Conservation (phyloP, 2,113 vertebrate genomes). For the Pipa parva region DNA sequence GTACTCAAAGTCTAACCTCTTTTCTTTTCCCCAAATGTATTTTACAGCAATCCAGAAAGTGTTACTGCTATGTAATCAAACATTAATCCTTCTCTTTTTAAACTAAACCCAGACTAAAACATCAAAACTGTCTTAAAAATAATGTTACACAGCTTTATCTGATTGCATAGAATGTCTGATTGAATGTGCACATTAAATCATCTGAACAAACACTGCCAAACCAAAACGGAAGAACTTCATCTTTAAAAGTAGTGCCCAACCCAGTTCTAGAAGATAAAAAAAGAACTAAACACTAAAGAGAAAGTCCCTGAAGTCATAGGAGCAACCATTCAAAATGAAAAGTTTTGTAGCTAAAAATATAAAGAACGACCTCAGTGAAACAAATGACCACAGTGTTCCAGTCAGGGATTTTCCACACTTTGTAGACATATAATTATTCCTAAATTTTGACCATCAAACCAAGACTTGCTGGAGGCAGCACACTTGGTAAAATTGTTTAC, state of each 20-base stretch:
- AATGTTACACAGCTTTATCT: background rate
- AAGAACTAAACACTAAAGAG: background rate
- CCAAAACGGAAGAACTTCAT: background rate
- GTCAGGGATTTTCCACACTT: slow-evolving; percentile 5
- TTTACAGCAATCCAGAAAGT: background rate
- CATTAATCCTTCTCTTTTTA: too few species aligned
- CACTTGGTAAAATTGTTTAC: background rate
- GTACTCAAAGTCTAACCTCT: too few species aligned
- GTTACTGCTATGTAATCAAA: background rate
- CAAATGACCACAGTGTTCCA: background rate
- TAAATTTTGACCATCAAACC: background rate
- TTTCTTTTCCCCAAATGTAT: background rate
- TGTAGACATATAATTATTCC: background rate
- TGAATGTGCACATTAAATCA: background rate
- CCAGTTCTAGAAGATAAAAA: background rate
- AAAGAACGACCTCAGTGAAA: background rate
- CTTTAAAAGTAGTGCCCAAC: background rate
- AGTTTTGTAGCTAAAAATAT: background rate
- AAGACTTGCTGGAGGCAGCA: background rate
- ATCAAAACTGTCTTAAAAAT: too few species aligned
- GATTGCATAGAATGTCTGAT: background rate
- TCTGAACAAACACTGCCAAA: background rate
- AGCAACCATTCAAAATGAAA: background rate
- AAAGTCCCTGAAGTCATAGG: slow-evolving; percentile 15
- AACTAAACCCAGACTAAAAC: too few species aligned